Evolutionary conservation across 2,113 vertebrate species (phyloP), one percentile per base, ranked within the genome.

Genomic region (Salminus brasiliensis): DNA sequence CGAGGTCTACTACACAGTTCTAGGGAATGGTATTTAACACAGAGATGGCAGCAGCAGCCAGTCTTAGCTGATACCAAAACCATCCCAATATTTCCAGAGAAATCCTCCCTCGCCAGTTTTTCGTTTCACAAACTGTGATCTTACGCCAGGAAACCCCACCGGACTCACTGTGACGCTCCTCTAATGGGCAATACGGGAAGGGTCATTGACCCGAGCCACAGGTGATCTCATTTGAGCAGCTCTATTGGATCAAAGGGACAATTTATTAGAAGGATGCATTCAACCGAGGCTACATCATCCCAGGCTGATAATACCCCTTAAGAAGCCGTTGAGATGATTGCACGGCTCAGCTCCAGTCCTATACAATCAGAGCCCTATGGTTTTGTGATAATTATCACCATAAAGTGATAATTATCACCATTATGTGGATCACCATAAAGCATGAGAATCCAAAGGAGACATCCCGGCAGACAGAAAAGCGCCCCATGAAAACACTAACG

Each of bases 351-450:
- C 23, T 41, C 23, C 34, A 15, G 49, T 53, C 60, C 30, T 55
- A 29, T n/a, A 53, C 34, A 55, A 43, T 67, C 45, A 52, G 41
- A 66, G 45, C 34, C 16, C 63, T 16, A 43, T 10, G 49, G 32
- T 30, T 57, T 52, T 25, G 29, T 62, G 67, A 71, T 78, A 18
- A 71, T 60, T 60, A 45, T 78, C 36, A 47, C 36, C 12, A 47
- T 70, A 45, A 57, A 59, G 29, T 15, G 36, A 21, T 55, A 27
- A 71, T 60, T 60, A 45, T 78, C 27, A 47, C 36, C 7, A 47
- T 70, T 32, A 57, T 43, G 29, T 7, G 36, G 25, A 45, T 78
- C 36, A 47, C 36, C 12, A 30, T 70, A 45, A 57, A 32, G n/a
- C 11, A 27, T 11, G 34, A 27, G 29, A 16, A 16, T 57, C 34